These are phyloP conservation scores for Bellardia pandia DNA, from an alignment of 2,888 invertebrate species.

Conservation along the genomic window DNA sequence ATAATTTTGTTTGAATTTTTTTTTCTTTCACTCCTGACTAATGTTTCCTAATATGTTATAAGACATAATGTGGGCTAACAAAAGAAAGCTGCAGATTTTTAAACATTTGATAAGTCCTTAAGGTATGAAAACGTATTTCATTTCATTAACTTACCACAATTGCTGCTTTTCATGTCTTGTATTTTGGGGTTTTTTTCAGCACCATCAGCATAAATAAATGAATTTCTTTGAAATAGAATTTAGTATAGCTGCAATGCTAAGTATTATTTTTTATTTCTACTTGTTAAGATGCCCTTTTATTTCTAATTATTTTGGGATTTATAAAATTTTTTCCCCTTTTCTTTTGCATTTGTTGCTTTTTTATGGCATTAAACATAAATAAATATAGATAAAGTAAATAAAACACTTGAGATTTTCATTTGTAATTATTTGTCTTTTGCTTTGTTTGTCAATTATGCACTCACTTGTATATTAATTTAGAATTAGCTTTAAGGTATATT, in stretches of 20 bases:
- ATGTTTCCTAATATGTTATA: background rate
- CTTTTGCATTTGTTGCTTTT: background rate
- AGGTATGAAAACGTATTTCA: conserved; percentile 1
- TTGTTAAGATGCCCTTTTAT: no score
- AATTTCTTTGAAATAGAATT: background rate
- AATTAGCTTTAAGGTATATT: no score
- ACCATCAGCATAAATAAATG: background rate
- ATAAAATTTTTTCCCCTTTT: background rate
- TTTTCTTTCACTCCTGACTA: background rate
- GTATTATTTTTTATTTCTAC: background rate
- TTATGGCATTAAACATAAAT: background rate
- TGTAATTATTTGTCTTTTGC: conserved; percentile 11
- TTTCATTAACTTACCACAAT: background rate
- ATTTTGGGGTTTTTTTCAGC: background rate
- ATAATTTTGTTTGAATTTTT: no score
- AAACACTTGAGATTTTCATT: background rate
- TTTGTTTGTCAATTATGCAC: background rate
- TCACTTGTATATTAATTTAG: no score
- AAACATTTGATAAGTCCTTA: background rate
- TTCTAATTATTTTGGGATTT: conserved; percentile 8
- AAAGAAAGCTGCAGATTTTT: no score
- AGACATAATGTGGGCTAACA: no score
- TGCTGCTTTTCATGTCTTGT: background rate
- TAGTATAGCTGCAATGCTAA: background rate
- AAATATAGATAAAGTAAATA: conserved; percentile 14